Base-by-base conservation (phyloP, 2,888 invertebrate genomes). In the Lasioglossum calceatum region DNA sequence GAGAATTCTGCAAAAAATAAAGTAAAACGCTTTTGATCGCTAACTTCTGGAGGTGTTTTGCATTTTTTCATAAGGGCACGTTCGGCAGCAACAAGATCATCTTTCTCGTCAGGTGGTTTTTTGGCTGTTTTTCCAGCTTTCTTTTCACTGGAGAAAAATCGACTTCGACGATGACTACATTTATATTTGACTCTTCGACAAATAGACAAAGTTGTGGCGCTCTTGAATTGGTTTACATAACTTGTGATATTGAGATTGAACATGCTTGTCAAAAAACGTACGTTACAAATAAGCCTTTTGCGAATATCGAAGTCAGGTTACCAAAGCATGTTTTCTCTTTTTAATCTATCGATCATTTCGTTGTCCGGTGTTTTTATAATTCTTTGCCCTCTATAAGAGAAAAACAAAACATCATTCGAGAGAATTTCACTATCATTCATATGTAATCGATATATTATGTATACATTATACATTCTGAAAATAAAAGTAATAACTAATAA, bases 401-500 rank as follows among this genome's bases (percentile, higher is more conserved):
- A 61, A 82, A 90, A 90, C 90, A 90, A 90, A 90, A 87, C 84
- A 82, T 84, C 90, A 44, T 74, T 58, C 23, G 80, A 47, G 58
- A 74, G 12, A 89, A 89, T 86, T 89, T 89, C 89, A 80, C 27
- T 44, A 32, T 58, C 61, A n/a, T 84, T 71, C 70, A 16, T 14
- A 67, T 8, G 12, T 42, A n/a, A 64, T 64, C 32, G 64, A 64
- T 64, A 64, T 32, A 27, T 27, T 27, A 27, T 27, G 1, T 12
- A 1, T 61, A 1, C 2, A 64, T 64, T n/a, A n/a, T 12, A 7
- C 2, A 64, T 64, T 58, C n/a, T n/a, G 3, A 10, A 23, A 58
- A 12, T 58, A n/a, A 58, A n/a, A n/a, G 1, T 64, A 64, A 16
- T 64, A n/a, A n/a, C 0, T 64, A 64, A 16, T 64, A 4, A 32